phyloP scores from a whole-genome alignment of 2,888 invertebrate species.

The Troides oblongomaculatus region DNA sequence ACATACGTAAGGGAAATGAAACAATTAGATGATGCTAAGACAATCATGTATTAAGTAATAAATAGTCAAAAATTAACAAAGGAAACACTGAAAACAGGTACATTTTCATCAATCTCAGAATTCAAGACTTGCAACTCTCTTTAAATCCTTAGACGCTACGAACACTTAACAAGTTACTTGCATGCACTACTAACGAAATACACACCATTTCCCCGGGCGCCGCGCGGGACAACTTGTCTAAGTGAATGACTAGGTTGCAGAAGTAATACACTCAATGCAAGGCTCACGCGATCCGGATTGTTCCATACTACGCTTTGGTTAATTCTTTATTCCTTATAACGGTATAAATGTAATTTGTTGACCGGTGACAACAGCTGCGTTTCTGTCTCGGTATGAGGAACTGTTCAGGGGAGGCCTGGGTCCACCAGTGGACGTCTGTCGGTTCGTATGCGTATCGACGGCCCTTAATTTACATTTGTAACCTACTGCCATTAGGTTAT shows the following conservation, averaged over 20 bases:
- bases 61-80: slow-evolving; percentile 80
- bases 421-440: too few species aligned
- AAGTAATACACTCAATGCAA: slow-evolving; percentile 54
- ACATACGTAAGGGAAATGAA: slow-evolving; percentile 42
- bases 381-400: background rate
- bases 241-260: slow-evolving; percentile 78
- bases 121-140: slow-evolving; percentile 68
- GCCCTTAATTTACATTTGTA: slow-evolving; percentile 9
- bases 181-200: slow-evolving; percentile 74
- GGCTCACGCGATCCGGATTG: slow-evolving; percentile 45
- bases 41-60: slow-evolving; percentile 78
- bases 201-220: slow-evolving; percentile 50
- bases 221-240: slow-evolving; percentile 60
- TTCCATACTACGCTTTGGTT: slow-evolving; percentile 40
- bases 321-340: slow-evolving; percentile 31
- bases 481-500: slow-evolving; percentile 6
- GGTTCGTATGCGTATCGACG: background rate
- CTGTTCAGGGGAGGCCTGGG: too few species aligned
- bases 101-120: slow-evolving; percentile 76
- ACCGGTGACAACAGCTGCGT: background rate
- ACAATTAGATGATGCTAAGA: slow-evolving; percentile 71
- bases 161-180: slow-evolving; percentile 77
- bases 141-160: slow-evolving; percentile 77
- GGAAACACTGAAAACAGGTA: slow-evolving; percentile 79
- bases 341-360: slow-evolving; percentile 9